Evolutionary conservation across 2,888 invertebrate species (phyloP), one percentile per base, ranked within the genome.

Genomic region (Mechanitis messenoides): DNA sequence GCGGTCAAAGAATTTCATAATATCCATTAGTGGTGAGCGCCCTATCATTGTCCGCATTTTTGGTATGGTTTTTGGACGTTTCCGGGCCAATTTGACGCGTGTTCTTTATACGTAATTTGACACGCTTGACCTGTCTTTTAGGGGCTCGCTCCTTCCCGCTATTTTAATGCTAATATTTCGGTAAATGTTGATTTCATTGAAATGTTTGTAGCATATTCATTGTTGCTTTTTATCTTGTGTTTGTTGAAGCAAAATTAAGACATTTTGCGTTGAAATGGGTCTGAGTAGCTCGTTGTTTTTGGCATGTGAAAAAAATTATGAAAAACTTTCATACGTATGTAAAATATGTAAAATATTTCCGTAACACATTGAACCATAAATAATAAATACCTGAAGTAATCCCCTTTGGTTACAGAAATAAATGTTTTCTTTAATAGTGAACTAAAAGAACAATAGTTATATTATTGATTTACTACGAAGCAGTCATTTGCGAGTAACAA

Each of bases 101-200:
- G 61, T 63, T 54, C 45, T 55, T 57, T 65, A 59, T 61, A 55
- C 56, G 56, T 55, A 59, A 53, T 58, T 58, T 58, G 66, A 59
- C 59, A 66, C 61, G 66, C 54, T 53, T 60, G 64, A 64, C 60
- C 67, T 68, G 66, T 77, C 80, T 76, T 78, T 71, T 69, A 71
- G 74, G 71, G 73, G 67, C 72, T 70, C 72, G 75, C 78, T 79
- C 79, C 79, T 81, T 77, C 78, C 73, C 77, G 68, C 81, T 81
- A 82, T 86, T 86, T 83, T 83, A 81, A 84, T 84, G 83, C 79
- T 85, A 85, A 85, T 85, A 81, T 81, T 76, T 70, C 72, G 72
- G 75, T 31, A 55, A 76, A 75, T 77, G 80, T 81, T 83, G 84
- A 84, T 84, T 84, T 81, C 72, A 75, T 71, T 83, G 79, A 83